Conservation (phyloP, 1,140 invertebrate species). For the Leptinotarsa undecemlineata region DNA sequence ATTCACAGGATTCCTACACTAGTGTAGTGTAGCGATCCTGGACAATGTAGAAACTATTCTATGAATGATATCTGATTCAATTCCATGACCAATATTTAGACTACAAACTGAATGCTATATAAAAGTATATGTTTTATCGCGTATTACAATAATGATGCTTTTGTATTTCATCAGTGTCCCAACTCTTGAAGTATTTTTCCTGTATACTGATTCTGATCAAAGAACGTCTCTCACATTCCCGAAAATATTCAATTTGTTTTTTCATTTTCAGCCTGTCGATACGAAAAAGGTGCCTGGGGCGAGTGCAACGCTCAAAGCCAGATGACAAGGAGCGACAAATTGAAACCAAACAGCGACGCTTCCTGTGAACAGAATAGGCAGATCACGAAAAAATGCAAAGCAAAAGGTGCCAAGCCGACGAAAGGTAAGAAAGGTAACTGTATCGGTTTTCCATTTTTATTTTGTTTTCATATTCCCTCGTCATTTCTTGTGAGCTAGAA, state of each 20-base stretch:
- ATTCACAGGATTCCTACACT: no score
- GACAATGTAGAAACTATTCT: no score
- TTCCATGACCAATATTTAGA: no score
- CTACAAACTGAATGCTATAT: no score
- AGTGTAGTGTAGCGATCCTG: no score
- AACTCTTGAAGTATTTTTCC: no score
- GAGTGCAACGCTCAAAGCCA: constrained; percentile 69
- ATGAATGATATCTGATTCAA: no score
- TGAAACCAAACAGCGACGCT: constrained; percentile 75
- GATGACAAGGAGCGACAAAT: constrained; percentile 71
- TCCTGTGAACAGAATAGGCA: constrained; percentile 72
- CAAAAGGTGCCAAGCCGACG: constrained; percentile 65
- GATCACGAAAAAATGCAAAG: constrained; percentile 77
- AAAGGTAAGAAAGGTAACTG: constrained; percentile 59
- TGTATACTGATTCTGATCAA: no score
- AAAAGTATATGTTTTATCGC: no score
- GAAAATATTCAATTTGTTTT: not conserved
- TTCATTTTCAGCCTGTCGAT: constrained; percentile 68
- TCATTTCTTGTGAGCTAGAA: constrained; percentile 12
- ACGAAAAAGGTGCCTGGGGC: constrained; percentile 76
- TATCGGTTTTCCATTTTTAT: constrained; percentile 38
- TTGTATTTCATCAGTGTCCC: no score
- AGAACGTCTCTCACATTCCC: no score
- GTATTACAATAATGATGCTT: no score
- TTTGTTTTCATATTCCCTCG: constrained; percentile 21